These are phyloP conservation scores for Morbakka virulenta DNA, from an alignment of 30 jellyfish, hydroid and myxozoan genomes.

Conservation along the genomic window DNA sequence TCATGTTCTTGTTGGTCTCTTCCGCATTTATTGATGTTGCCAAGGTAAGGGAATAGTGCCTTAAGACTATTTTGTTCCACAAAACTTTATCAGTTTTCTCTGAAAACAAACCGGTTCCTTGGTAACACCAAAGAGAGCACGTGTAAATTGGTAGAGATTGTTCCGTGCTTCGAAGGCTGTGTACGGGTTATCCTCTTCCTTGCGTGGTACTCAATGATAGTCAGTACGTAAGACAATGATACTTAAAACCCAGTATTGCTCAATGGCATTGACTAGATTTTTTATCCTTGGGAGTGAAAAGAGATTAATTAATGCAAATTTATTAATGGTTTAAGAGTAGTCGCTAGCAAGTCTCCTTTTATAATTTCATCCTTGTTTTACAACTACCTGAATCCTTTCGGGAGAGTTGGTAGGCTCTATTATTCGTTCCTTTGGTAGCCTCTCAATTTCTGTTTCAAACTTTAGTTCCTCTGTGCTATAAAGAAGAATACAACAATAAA, in stretches of 20 bases:
- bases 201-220: conserved; percentile 1
- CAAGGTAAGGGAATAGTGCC: conserved; percentile 31
- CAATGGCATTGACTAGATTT: conserved; percentile 3
- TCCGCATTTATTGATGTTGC: conserved; percentile 45
- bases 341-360: conserved; percentile 26
- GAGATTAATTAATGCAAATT: conserved; percentile 15
- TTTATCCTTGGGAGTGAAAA: conserved; percentile 21
- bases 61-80: conserved; percentile 5
- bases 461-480: conserved; percentile 25
- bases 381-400: conserved; percentile 51
- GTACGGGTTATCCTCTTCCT: conserved; percentile 19
- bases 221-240: conserved; percentile 14
- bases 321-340: conserved; percentile 19
- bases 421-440: conserved; percentile 48
- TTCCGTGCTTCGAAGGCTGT: conserved; percentile 35
- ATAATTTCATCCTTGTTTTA: background rate
- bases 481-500: too few relatives aligned
- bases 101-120: conserved; percentile 48
- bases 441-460: conserved; percentile 29
- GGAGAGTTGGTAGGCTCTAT: conserved; percentile 62
- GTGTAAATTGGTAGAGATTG: conserved; percentile 26
- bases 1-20: conserved; percentile 54
- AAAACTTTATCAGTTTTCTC: conserved; percentile 6
- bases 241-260: conserved; percentile 21
- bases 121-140: conserved; percentile 53